phyloP scores from a whole-genome alignment of 2,888 invertebrate species.

The Pimpla rufipes region DNA sequence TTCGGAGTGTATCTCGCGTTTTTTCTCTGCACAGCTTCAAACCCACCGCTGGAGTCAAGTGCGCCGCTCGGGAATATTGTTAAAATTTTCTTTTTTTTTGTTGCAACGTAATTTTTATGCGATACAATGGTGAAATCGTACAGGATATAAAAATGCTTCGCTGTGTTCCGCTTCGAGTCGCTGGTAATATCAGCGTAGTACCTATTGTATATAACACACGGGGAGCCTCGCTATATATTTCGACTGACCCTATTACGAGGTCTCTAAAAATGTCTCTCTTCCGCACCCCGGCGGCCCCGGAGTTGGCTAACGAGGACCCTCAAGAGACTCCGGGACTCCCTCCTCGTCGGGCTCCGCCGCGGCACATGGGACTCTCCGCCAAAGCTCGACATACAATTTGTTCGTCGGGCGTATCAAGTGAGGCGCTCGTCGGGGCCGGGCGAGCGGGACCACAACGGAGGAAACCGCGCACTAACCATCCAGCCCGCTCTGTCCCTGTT shows the following conservation, averaged over 20 bases:
- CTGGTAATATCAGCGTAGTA: slow-evolving; percentile 12
- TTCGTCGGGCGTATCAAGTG: slow-evolving; percentile 60
- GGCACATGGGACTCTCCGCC: slow-evolving; percentile 29
- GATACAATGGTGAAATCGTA: background rate
- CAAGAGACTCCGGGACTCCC: slow-evolving; percentile 50
- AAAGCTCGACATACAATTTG: slow-evolving; percentile 63
- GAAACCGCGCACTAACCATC: slow-evolving; percentile 42
- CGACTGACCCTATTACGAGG: slow-evolving; percentile 61
- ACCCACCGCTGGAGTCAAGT: background rate
- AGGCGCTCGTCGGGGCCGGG: slow-evolving; percentile 36
- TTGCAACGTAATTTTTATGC: background rate
- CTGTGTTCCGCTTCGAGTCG: background rate
- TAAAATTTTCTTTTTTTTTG: background rate
- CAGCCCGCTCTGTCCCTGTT: slow-evolving; percentile 37
- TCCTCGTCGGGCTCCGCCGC: slow-evolving; percentile 54
- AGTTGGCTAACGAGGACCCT: slow-evolving; percentile 65
- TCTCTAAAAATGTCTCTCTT: slow-evolving; percentile 60
- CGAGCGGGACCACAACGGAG: background rate
- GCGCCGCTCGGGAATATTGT: background rate
- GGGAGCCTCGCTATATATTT: slow-evolving; percentile 19
- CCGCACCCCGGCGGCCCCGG: slow-evolving; percentile 47
- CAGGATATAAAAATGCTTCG: slow-evolving; percentile 9
- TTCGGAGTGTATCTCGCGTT: background rate
- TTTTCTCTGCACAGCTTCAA: background rate
- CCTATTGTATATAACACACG: too few species aligned